Percentiles rank a stretch among this genome's conserved stretches.
phyloP scores from a whole-genome alignment of 2,888 invertebrate genomes.

The Dendrolimus houi region DNA sequence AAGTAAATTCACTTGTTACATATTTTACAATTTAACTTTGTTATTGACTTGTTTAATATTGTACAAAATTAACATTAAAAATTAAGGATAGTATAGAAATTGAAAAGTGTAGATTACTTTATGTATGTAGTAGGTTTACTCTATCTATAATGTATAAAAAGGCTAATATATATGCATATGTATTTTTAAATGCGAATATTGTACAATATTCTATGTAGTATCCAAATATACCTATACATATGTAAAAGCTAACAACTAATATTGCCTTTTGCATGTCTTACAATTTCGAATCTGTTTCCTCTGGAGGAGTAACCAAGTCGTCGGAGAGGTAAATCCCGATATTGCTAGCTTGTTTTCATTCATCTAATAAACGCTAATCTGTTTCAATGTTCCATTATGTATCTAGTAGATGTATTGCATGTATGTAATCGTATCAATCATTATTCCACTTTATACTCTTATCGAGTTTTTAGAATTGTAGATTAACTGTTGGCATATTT shows the following conservation, averaged over 20 bases:
- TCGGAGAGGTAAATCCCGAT: conserved; percentile 68
- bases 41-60: too few species aligned
- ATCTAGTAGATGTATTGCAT: conserved; percentile 1
- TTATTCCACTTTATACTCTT: background rate
- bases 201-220: too few species aligned
- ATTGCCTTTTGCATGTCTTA: conserved; percentile 82
- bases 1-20: too few species aligned
- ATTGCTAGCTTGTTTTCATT: background rate
- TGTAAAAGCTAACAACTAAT: conserved; percentile 58
- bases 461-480: background rate
- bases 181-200: too few species aligned
- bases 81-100: too few species aligned
- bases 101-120: too few species aligned
- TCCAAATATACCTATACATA: conserved; percentile 13
- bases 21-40: too few species aligned
- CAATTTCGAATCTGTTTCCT: conserved; percentile 80
- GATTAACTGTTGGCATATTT: background rate
- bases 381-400: background rate
- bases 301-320: conserved; percentile 80
- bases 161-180: too few species aligned
- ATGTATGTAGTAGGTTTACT: too few species aligned
- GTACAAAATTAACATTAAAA: too few species aligned
- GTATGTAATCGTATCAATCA: conserved; percentile 11
- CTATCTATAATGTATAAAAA: too few species aligned
- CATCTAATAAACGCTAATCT: conserved; percentile 3